These are phyloP conservation scores for Cerastis leucographa DNA, from an alignment of 2,888 invertebrate species.

Conservation along the genomic window DNA sequence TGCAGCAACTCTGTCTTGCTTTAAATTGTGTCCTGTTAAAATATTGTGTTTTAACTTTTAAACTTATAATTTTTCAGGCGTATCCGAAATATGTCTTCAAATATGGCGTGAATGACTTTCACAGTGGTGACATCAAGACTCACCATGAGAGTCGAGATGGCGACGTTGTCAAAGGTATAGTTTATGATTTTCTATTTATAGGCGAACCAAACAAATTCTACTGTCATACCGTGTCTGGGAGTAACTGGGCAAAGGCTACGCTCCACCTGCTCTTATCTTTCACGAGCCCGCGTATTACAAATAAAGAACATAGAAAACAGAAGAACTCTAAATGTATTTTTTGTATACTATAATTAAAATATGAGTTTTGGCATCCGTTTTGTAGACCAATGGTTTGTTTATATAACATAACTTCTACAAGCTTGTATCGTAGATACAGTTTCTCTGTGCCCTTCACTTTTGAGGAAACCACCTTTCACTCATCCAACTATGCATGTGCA, in stretches of 20 bases:
- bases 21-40: background rate
- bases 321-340: background rate
- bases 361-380: background rate
- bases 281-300: background rate
- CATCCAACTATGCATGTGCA: background rate
- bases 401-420: background rate
- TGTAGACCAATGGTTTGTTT: background rate
- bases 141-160: slow-evolving; percentile 91
- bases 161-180: slow-evolving; percentile 88
- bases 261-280: background rate
- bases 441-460: background rate
- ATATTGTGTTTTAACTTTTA: background rate
- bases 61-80: slow-evolving; percentile 84
- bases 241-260: background rate
- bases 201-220: background rate
- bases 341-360: background rate
- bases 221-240: background rate
- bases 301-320: background rate
- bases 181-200: background rate
- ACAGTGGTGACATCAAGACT: slow-evolving; percentile 91
- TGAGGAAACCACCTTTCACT: background rate
- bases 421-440: background rate
- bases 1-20: background rate
- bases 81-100: slow-evolving; percentile 92
- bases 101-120: slow-evolving; percentile 91